Conservation (phyloP, 1,140 invertebrate genomes). For the Bombus superbus region DNA sequence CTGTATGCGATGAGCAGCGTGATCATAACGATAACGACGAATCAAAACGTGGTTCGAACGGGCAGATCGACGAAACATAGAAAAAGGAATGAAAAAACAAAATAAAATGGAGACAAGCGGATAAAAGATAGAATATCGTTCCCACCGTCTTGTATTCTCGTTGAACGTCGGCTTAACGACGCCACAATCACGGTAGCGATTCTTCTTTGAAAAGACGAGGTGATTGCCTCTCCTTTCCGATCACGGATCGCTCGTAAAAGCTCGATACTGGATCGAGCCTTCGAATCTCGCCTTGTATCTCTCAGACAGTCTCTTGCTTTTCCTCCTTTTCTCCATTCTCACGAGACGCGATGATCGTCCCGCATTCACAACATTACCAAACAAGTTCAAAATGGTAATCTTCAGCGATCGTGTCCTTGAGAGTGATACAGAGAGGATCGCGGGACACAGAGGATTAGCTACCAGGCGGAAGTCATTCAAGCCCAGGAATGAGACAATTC, state of each 20-base stretch:
- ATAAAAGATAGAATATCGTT: constrained; percentile 53
- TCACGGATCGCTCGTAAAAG: constrained; percentile 68
- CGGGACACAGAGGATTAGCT: constrained; percentile 15
- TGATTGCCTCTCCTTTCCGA: constrained; percentile 65
- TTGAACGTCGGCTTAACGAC: constrained; percentile 72
- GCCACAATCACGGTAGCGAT: constrained; percentile 52
- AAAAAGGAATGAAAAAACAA: background rate
- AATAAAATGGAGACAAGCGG: background rate
- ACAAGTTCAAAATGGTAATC: constrained; percentile 67
- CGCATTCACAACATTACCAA: constrained; percentile 52
- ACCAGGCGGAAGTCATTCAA: constrained; percentile 62
- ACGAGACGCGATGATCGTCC: constrained; percentile 43
- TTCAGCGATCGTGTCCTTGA: constrained; percentile 52
- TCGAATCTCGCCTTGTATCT: constrained; percentile 44
- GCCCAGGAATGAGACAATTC: constrained; percentile 59
- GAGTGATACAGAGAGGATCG: background rate
- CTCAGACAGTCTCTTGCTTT: background rate
- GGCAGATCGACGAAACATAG: background rate
- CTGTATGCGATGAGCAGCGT: constrained; percentile 61
- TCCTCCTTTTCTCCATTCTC: constrained; percentile 52
- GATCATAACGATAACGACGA: constrained; percentile 74
- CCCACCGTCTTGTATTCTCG: constrained; percentile 65
- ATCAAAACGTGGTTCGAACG: constrained; percentile 70
- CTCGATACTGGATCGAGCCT: constrained; percentile 56
- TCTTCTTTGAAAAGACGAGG: constrained; percentile 52